Percentiles rank a stretch among this genome's conserved stretches.
These are phyloP conservation scores for Lepus americanus DNA, from an alignment of 2,113 vertebrate species.

Conservation along the genomic window DNA sequence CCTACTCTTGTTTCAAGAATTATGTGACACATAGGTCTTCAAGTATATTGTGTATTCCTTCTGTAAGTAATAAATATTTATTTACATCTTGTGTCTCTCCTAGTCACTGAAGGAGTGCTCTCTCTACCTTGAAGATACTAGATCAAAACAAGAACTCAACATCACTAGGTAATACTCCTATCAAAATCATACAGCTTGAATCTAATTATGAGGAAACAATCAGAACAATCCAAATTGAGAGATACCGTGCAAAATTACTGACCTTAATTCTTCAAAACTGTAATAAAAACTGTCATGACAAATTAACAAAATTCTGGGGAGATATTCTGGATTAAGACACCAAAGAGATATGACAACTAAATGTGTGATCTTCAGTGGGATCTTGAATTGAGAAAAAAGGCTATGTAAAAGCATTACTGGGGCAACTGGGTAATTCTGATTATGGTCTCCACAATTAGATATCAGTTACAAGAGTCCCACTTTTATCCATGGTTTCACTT, in stretches of 20 bases:
- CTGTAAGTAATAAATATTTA: not conserved
- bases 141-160: slow-evolving; percentile 17
- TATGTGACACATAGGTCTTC: too few relatives aligned
- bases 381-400: not conserved
- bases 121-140: not conserved
- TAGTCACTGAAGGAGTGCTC: not conserved
- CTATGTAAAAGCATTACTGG: slow-evolving; percentile 48
- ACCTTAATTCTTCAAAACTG: slow-evolving; percentile 48
- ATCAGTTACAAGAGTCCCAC: not conserved
- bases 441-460: not conserved
- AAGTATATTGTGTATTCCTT: too few relatives aligned
- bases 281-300: slow-evolving; percentile 37
- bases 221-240: not conserved
- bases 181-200: not conserved
- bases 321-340: slow-evolving; percentile 17
- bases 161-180: not conserved
- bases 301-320: not conserved
- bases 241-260: slow-evolving; percentile 48
- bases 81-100: not conserved
- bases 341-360: slow-evolving; percentile 46
- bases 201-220: not conserved
- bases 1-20: too few relatives aligned
- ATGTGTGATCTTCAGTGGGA: slow-evolving; percentile 30
- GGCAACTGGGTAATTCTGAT: slow-evolving; percentile 42
- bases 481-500: not conserved